phyloP scores from a whole-genome alignment of 2,797 vertebrate genomes.

The Zenarchopterus dispar region DNA sequence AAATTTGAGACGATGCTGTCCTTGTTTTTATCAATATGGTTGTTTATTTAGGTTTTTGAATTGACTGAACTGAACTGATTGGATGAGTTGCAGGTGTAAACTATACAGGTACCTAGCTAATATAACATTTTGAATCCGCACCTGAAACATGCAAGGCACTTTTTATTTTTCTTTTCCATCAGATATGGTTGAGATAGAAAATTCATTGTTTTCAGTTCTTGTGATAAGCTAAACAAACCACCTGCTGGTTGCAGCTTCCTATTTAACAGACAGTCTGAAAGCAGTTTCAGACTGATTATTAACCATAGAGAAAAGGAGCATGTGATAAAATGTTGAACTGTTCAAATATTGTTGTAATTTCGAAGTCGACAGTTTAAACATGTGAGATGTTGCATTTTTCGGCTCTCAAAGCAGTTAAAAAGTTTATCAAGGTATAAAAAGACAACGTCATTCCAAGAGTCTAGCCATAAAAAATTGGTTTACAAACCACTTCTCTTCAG shows the following conservation, averaged over 20 bases:
- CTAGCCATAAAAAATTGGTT: background rate
- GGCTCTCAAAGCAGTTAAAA: constrained; percentile 6
- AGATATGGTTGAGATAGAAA: too few relatives aligned
- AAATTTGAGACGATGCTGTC: too few relatives aligned
- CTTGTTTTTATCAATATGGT: too few relatives aligned
- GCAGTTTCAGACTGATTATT: background rate
- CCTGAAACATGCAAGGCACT: too few relatives aligned
- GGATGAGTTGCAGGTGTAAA: too few relatives aligned
- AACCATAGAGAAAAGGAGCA: background rate
- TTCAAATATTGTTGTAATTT: background rate
- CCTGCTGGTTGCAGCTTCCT: background rate
- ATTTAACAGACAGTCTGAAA: background rate
- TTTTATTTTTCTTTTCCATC: too few relatives aligned
- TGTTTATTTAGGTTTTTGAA: too few relatives aligned
- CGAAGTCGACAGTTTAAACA: background rate
- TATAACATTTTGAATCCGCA: too few relatives aligned
- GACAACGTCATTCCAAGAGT: background rate
- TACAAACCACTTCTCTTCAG: background rate
- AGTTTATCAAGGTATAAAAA: constrained; percentile 1
- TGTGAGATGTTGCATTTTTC: background rate
- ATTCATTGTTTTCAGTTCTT: too few relatives aligned
- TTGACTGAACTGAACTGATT: too few relatives aligned
- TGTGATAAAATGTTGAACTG: background rate
- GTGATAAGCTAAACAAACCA: too few relatives aligned
- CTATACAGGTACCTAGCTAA: too few relatives aligned